phyloP scores from a whole-genome alignment of 1,140 invertebrate genomes.

The Coelopa frigida region DNA sequence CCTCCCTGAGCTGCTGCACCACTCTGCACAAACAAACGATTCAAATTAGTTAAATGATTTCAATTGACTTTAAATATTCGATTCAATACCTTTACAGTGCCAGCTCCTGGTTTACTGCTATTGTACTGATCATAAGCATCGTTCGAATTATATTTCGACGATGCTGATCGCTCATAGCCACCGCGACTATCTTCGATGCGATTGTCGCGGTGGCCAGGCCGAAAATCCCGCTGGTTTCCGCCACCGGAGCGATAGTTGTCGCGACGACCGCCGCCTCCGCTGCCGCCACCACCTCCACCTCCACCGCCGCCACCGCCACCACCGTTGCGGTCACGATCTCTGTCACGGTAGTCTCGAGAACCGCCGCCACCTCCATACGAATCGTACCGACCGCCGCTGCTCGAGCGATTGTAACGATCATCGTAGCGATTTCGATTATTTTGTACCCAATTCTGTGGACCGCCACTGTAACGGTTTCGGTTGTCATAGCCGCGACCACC shows the following conservation, averaged over 20 bases:
- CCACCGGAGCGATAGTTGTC: constrained; percentile 25
- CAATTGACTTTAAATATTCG: background rate
- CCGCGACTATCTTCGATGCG: constrained; percentile 44
- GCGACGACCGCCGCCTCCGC: constrained; percentile 19
- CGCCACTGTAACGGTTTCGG: constrained; percentile 42
- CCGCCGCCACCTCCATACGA: constrained; percentile 23
- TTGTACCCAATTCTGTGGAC: constrained; percentile 45
- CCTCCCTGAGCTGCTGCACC: constrained; percentile 24
- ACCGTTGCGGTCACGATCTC: constrained; percentile 32
- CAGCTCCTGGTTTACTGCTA: constrained; percentile 20
- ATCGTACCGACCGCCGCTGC: constrained; percentile 13
- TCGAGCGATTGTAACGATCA: constrained; percentile 25
- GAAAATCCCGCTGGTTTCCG: constrained; percentile 45
- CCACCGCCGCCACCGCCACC: constrained; percentile 41
- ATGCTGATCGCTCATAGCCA: constrained; percentile 43
- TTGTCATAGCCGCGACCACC: constrained; percentile 40
- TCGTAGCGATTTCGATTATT: constrained; percentile 38
- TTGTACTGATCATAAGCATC: constrained; percentile 38
- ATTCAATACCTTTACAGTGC: constrained; percentile 10
- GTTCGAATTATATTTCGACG: constrained; percentile 24
- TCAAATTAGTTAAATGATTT: too few species aligned
- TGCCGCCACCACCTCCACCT: constrained; percentile 22
- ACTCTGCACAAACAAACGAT: background rate
- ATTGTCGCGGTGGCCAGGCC: constrained; percentile 45
- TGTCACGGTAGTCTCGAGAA: constrained; percentile 45